Evolutionary conservation across 1,140 invertebrate genomes (phyloP).

Genomic region (Eufriesea mexicana): DNA sequence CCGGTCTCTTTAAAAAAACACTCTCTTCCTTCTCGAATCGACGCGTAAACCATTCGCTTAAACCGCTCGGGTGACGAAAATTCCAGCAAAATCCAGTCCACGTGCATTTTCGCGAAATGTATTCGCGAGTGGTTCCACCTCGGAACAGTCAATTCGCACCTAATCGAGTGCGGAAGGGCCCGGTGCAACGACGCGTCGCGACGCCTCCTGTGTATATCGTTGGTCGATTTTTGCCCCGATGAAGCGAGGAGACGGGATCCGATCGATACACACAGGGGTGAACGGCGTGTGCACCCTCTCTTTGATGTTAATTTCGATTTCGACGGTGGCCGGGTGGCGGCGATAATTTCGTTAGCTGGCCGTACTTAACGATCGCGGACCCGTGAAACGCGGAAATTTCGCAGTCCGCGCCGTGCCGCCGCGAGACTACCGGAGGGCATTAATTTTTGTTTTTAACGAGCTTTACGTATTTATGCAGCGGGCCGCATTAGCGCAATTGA

Average conservation of each 20-base stretch:
- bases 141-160: neutral
- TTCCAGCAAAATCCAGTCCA: too few relatives aligned
- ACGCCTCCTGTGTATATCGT: neutral
- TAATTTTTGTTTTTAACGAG: slow-evolving; percentile 59
- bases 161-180: neutral
- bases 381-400: slow-evolving; percentile 27
- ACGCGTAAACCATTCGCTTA: neutral
- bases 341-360: slow-evolving; percentile 45
- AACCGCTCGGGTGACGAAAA: too few relatives aligned
- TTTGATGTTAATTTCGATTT: slow-evolving; percentile 53
- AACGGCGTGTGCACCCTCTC: neutral
- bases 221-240: slow-evolving; percentile 3
- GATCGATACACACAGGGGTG: neutral
- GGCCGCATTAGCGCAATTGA: slow-evolving; percentile 51
- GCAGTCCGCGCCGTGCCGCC: neutral
- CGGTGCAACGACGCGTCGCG: too few relatives aligned
- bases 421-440: slow-evolving; percentile 25
- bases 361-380: slow-evolving; percentile 34
- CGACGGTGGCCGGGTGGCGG: slow-evolving; percentile 15
- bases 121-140: neutral
- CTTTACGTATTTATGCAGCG: slow-evolving; percentile 48
- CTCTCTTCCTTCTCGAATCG: neutral
- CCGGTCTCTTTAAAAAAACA: neutral
- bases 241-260: neutral
- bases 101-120: neutral